A percentile compares a stretch with the other conserved stretches of the same genome.
Conservation (phyloP, 2,797 vertebrate genomes). For the Sebastes matsubarae region DNA sequence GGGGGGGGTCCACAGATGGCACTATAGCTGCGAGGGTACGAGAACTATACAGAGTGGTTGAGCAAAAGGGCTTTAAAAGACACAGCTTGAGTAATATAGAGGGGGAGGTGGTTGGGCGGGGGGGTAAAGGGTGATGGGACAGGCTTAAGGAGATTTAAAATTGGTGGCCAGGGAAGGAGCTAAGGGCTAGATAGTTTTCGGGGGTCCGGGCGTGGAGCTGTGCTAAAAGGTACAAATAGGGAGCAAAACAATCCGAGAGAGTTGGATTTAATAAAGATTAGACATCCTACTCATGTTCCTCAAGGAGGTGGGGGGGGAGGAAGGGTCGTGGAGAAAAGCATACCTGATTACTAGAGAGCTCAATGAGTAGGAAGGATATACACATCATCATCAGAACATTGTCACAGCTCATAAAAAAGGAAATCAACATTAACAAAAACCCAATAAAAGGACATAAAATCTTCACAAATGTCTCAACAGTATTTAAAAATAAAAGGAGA, state of each 20-base stretch:
- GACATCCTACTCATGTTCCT: slow-evolving; percentile 49
- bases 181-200: neutral
- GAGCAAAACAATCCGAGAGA: slow-evolving; percentile 37
- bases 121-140: slow-evolving; percentile 15
- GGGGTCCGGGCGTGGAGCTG: slow-evolving; percentile 35
- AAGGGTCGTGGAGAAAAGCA: slow-evolving; percentile 57
- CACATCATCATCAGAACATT: slow-evolving; percentile 73
- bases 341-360: slow-evolving; percentile 80
- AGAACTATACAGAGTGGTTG: slow-evolving; percentile 72
- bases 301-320: neutral
- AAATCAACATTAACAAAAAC: slow-evolving; percentile 74
- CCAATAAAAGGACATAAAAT: slow-evolving; percentile 86
- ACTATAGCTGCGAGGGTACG: slow-evolving; percentile 66
- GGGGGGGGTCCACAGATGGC: slow-evolving; percentile 67
- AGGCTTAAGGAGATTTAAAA: slow-evolving; percentile 41
- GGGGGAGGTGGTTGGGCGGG: slow-evolving; percentile 26
- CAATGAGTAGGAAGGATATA: slow-evolving; percentile 73
- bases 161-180: slow-evolving; percentile 32
- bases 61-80: slow-evolving; percentile 51
- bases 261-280: slow-evolving; percentile 40
- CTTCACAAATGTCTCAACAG: slow-evolving; percentile 91
- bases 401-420: slow-evolving; percentile 82
- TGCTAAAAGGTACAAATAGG: slow-evolving; percentile 53
- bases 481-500: slow-evolving; percentile 92
- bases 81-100: slow-evolving; percentile 58